These are phyloP conservation scores for Rhadina sibilatrix DNA, from an alignment of 2,113 vertebrate genomes.

Conservation along the genomic window DNA sequence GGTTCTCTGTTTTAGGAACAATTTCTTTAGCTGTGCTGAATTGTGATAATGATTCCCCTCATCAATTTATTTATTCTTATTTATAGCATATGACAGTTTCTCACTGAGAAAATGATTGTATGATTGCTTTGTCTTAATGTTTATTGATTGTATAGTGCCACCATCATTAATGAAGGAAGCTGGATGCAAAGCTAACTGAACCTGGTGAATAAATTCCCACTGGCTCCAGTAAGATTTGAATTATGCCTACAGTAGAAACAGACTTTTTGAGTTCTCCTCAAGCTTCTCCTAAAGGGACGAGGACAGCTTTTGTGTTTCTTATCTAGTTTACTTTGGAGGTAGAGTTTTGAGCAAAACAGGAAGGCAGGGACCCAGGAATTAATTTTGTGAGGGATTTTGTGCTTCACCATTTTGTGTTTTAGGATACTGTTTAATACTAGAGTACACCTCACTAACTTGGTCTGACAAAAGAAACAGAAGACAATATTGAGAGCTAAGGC, in stretches of 20 bases:
- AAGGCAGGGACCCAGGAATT: neutral
- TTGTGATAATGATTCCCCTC: neutral
- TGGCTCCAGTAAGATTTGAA: neutral
- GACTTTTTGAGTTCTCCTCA: neutral
- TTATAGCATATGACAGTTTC: neutral
- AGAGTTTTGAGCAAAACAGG: neutral
- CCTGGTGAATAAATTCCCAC: neutral
- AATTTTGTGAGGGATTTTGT: neutral
- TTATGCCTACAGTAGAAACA: neutral
- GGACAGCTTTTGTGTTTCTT: neutral
- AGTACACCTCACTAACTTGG: neutral
- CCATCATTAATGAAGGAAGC: neutral
- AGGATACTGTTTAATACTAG: neutral
- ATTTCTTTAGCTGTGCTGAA: neutral
- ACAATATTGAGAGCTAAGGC: neutral
- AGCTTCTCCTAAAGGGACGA: neutral
- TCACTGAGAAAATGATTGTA: slow-evolving; percentile 16
- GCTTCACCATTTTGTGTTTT: neutral
- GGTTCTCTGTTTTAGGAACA: neutral
- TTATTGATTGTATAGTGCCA: neutral
- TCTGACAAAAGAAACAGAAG: neutral
- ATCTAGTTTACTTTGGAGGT: neutral
- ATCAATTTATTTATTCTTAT: slow-evolving; percentile 13
- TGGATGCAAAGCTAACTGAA: neutral
- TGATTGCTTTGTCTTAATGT: neutral